Conservation (phyloP, 1,140 invertebrate species). For the Sinonovacula constricta region DNA sequence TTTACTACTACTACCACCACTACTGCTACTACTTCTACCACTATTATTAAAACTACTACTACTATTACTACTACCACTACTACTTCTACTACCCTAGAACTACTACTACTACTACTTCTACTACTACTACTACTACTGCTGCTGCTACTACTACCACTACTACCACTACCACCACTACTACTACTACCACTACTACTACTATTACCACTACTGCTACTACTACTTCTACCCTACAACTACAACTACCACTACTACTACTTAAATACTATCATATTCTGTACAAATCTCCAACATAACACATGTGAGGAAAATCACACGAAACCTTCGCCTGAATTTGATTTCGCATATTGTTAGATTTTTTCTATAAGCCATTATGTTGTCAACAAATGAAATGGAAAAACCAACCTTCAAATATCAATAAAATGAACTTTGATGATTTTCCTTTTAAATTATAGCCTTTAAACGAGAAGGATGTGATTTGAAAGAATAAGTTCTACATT, state of each 20-base stretch:
- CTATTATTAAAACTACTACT: not conserved
- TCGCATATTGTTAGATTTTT: too few species aligned
- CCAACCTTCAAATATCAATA: too few species aligned
- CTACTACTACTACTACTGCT: constrained; percentile 14
- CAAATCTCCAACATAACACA: too few species aligned
- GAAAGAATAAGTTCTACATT: too few species aligned
- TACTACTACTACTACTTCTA: not conserved
- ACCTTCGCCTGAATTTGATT: too few species aligned
- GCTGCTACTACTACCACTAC: constrained; percentile 45
- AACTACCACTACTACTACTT: constrained; percentile 16
- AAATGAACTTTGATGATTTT: too few species aligned
- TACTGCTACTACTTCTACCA: not conserved
- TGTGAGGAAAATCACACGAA: too few species aligned
- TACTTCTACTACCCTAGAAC: not conserved
- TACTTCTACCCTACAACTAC: constrained; percentile 17
- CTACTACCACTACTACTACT: constrained; percentile 53
- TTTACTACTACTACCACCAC: not conserved
- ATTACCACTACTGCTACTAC: constrained; percentile 19
- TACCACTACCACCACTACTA: constrained; percentile 48
- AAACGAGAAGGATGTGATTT: too few species aligned
- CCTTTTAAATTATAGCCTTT: too few species aligned
- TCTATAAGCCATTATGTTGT: too few species aligned
- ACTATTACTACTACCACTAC: constrained; percentile 3
- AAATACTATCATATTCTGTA: too few species aligned
- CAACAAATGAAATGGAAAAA: too few species aligned